These are phyloP conservation scores for Antheraea assamensis DNA, from an alignment of 2,888 invertebrate genomes.

Conservation along the genomic window DNA sequence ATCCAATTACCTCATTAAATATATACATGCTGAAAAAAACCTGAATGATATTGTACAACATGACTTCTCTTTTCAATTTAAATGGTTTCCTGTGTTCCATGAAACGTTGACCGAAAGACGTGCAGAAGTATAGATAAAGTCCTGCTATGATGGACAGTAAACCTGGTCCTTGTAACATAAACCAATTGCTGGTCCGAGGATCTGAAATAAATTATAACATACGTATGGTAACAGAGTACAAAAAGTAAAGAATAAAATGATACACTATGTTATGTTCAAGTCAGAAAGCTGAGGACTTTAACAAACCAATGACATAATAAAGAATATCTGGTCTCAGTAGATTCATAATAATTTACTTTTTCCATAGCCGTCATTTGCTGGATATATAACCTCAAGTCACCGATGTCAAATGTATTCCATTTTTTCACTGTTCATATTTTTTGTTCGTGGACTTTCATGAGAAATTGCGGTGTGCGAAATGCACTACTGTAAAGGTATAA, in stretches of 20 bases:
- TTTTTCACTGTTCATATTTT: too few species aligned
- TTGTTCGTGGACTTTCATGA: too few species aligned
- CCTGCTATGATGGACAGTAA: slow-evolving; percentile 22
- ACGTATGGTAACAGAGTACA: too few species aligned
- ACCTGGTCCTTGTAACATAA: slow-evolving; percentile 32
- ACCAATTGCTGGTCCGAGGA: slow-evolving; percentile 28
- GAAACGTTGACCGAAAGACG: slow-evolving; percentile 79
- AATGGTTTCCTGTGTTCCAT: slow-evolving; percentile 80
- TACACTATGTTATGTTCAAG: neutral
- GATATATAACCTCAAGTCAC: too few species aligned
- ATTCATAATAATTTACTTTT: neutral
- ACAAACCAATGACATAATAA: neutral
- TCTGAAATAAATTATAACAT: slow-evolving; percentile 26
- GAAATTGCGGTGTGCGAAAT: too few species aligned
- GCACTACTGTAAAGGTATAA: too few species aligned
- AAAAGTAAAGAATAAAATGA: neutral
- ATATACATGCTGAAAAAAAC: slow-evolving; percentile 30
- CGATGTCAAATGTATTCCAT: too few species aligned
- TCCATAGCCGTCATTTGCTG: neutral
- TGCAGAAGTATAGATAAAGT: slow-evolving; percentile 37
- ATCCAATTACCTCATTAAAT: slow-evolving; percentile 26
- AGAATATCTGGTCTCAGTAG: neutral
- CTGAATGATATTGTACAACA: slow-evolving; percentile 36
- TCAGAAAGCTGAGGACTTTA: neutral
- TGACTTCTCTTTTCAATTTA: slow-evolving; percentile 30